Evolutionary conservation across 1,140 invertebrate genomes (phyloP).

Genomic region (Ladona fulva): DNA sequence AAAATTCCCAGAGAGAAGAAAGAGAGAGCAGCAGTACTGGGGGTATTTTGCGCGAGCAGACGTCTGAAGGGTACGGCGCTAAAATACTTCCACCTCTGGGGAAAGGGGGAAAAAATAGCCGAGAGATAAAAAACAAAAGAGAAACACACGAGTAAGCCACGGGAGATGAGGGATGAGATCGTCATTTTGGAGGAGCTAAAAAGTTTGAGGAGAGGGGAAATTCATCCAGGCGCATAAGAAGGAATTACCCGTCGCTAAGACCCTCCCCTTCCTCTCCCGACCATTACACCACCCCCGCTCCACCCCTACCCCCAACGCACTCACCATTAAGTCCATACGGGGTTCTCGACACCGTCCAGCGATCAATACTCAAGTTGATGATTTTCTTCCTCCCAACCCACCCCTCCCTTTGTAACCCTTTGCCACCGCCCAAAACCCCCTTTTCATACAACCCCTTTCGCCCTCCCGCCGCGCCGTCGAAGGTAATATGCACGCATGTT

Average conservation of each 20-base stretch:
- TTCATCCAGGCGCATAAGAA: not conserved
- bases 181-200: not conserved
- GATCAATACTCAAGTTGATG: conserved; percentile 9
- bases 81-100: not conserved
- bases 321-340: conserved; percentile 4
- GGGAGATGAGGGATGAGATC: not conserved
- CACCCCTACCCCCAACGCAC: not conserved
- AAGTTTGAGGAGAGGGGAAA: not conserved
- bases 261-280: not conserved
- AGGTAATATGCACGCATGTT: not conserved
- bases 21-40: too few species aligned
- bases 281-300: not conserved
- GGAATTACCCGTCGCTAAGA: not conserved
- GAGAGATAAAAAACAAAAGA: not conserved
- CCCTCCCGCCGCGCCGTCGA: not conserved
- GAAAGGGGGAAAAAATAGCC: not conserved
- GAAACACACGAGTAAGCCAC: not conserved
- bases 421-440: not conserved
- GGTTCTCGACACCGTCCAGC: not conserved
- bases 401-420: not conserved
- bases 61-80: too few species aligned
- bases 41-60: too few species aligned
- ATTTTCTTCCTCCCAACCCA: not conserved
- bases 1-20: too few species aligned
- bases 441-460: not conserved